phyloP scores from a whole-genome alignment of 1,140 invertebrate genomes.

The Lasioglossum baleicum region DNA sequence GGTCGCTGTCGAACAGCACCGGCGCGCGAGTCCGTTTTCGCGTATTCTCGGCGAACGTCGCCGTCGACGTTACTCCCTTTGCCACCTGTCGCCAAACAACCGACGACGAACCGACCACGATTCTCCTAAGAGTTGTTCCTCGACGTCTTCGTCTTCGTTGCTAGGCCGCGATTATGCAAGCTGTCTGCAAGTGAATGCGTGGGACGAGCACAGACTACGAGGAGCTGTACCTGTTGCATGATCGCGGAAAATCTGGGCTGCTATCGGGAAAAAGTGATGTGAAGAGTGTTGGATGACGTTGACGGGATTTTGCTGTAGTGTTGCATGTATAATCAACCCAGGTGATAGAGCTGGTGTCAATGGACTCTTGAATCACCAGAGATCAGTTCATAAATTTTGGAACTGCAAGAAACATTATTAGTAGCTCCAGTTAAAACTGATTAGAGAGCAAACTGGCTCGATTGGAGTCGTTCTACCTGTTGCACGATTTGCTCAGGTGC shows the following conservation, averaged over 20 bases:
- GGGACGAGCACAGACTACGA: conserved; percentile 6
- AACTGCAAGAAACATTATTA: too few species aligned
- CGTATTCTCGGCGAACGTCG: conserved; percentile 22
- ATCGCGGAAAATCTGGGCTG: neutral
- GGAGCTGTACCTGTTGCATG: conserved; percentile 19
- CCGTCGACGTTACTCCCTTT: neutral
- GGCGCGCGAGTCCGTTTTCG: conserved; percentile 43
- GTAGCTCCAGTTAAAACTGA: too few species aligned
- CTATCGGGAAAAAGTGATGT: too few species aligned
- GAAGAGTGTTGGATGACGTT: too few species aligned
- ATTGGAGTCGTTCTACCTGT: neutral
- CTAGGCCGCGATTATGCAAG: conserved; percentile 34
- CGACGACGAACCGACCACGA: too few species aligned
- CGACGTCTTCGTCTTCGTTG: neutral
- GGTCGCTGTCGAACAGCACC: conserved; percentile 34
- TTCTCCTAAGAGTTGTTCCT: neutral
- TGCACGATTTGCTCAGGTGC: neutral
- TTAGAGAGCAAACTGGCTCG: too few species aligned
- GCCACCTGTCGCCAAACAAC: conserved; percentile 28
- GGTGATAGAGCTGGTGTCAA: too few species aligned
- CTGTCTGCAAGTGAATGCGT: conserved; percentile 8
- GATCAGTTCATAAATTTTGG: too few species aligned
- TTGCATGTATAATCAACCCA: too few species aligned
- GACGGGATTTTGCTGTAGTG: too few species aligned
- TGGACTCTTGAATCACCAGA: too few species aligned